A percentile compares a stretch with the other conserved stretches of the same genome.
phyloP scores from a whole-genome alignment of 2,888 invertebrate species.

The Agrochola lychnidis region DNA sequence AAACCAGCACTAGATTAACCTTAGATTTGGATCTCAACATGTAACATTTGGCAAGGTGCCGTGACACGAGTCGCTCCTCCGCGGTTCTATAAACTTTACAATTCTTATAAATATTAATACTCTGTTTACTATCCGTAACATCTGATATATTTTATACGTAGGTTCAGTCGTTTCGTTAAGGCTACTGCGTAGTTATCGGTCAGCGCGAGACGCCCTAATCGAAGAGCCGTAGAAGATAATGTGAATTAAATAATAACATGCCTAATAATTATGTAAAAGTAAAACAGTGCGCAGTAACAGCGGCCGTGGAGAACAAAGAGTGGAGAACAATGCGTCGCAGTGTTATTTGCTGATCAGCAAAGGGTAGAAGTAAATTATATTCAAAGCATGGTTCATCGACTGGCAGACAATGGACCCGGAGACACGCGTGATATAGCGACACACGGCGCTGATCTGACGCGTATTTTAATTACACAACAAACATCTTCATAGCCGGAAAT shows the following conservation, averaged over 20 bases:
- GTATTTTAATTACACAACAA: conserved; percentile 36
- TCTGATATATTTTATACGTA: conserved; percentile 20
- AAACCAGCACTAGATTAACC: conserved; percentile 52
- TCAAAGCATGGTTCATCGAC: conserved; percentile 71
- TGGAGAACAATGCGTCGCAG: conserved; percentile 60
- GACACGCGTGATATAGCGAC: conserved; percentile 37
- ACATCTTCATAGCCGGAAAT: conserved; percentile 48
- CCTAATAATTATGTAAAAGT: conserved; percentile 40
- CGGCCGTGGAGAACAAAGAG: conserved; percentile 59
- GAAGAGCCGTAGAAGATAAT: conserved; percentile 27
- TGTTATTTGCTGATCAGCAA: conserved; percentile 65
- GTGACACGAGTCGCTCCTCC: conserved; percentile 59
- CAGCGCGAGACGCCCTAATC: conserved; percentile 1
- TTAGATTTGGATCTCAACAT: conserved; percentile 68
- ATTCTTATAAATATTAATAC: conserved; percentile 52
- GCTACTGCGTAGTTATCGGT: conserved; percentile 27
- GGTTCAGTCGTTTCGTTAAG: conserved; percentile 1
- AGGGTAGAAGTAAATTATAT: conserved; percentile 63
- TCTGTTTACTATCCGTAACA: conserved; percentile 37
- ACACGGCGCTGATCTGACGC: conserved; percentile 43
- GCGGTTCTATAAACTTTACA: conserved; percentile 35
- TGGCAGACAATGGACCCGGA: conserved; percentile 70
- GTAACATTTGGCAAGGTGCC: conserved; percentile 73
- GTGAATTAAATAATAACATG: conserved; percentile 30
- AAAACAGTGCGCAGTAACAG: conserved; percentile 42